Percentiles rank a stretch among this genome's conserved stretches.
These are phyloP conservation scores for Koerneria pararmatus DNA, from an alignment of 2,888 invertebrate genomes.

Conservation along the genomic window DNA sequence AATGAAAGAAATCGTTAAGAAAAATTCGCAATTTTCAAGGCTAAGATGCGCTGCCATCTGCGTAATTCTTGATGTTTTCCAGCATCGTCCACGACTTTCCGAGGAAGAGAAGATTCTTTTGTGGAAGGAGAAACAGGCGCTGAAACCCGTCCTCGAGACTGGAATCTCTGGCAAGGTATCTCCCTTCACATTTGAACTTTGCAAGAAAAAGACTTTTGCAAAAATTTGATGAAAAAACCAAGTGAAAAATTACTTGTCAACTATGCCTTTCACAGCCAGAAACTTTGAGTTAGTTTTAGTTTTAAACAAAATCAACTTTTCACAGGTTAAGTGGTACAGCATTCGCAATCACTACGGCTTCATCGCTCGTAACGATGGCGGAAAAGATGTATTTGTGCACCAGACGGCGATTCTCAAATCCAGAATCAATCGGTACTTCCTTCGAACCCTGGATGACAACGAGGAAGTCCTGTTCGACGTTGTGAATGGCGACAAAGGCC, in stretches of 20 bases:
- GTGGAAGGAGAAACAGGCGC: conserved; percentile 44
- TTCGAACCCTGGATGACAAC: conserved; percentile 75
- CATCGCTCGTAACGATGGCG: conserved; percentile 96
- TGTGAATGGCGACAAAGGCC: conserved; percentile 81
- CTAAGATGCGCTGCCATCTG: not conserved
- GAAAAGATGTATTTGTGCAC: conserved; percentile 98
- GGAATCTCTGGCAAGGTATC: conserved; percentile 34
- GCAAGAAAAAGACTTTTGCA: not conserved
- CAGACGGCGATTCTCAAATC: conserved; percentile 40
- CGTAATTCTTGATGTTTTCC: not conserved
- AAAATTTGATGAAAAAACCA: no score
- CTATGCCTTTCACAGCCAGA: no score
- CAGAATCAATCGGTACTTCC: conserved; percentile 71
- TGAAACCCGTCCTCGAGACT: conserved; percentile 33
- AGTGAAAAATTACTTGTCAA: no score
- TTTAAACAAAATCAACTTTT: not conserved
- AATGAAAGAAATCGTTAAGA: no score
- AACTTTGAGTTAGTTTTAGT: not conserved
- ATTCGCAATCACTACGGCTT: conserved; percentile 80
- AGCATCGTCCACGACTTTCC: conserved; percentile 24
- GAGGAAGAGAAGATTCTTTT: conserved; percentile 33
- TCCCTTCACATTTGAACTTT: not conserved
- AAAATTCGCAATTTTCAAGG: no score
- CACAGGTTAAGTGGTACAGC: conserved; percentile 80
- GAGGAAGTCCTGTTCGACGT: conserved; percentile 46